phyloP scores from a whole-genome alignment of 2,797 vertebrate genomes.

The Dryobates pubescens region DNA sequence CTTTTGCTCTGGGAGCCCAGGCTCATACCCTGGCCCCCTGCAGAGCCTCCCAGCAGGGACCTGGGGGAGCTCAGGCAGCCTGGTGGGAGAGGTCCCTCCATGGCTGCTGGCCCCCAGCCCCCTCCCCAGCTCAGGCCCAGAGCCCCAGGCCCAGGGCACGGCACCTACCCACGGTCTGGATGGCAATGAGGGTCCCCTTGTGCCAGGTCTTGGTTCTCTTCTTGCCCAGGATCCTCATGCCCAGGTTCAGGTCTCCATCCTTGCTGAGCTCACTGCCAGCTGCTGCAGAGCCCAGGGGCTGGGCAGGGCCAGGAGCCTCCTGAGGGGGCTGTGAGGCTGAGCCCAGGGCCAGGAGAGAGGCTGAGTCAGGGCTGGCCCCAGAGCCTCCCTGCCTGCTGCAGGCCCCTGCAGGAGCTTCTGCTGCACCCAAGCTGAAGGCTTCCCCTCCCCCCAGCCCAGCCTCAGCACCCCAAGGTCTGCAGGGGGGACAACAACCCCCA shows the following conservation, averaged over 20 bases:
- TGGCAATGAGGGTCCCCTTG: constrained; percentile 89
- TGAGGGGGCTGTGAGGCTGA: constrained; percentile 7
- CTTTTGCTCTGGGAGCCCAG: too few species aligned
- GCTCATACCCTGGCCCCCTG: too few species aligned
- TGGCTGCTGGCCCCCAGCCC: too few species aligned
- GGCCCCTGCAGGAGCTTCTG: too few species aligned
- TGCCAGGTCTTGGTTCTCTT: constrained; percentile 99
- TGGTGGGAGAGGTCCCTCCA: too few species aligned
- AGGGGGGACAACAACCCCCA: background rate
- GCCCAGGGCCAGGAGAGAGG: background rate
- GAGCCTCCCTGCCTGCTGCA: too few species aligned
- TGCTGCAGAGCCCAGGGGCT: background rate
- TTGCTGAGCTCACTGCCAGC: constrained; percentile 76
- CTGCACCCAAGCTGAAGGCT: too few species aligned
- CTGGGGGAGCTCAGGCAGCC: too few species aligned
- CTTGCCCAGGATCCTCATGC: constrained; percentile 95
- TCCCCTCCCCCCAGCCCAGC: background rate
- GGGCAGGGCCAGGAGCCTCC: constrained; percentile 60
- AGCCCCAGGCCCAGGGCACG: fast-evolving
- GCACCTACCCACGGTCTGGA: constrained; percentile 84
- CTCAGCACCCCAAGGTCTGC: too few species aligned
- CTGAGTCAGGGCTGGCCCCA: background rate
- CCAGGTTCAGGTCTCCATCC: constrained; percentile 88
- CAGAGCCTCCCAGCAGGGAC: too few species aligned
- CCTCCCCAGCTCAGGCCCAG: fast-evolving